phyloP scores from a whole-genome alignment of 2,113 vertebrate species.

The Bos taurus region DNA sequence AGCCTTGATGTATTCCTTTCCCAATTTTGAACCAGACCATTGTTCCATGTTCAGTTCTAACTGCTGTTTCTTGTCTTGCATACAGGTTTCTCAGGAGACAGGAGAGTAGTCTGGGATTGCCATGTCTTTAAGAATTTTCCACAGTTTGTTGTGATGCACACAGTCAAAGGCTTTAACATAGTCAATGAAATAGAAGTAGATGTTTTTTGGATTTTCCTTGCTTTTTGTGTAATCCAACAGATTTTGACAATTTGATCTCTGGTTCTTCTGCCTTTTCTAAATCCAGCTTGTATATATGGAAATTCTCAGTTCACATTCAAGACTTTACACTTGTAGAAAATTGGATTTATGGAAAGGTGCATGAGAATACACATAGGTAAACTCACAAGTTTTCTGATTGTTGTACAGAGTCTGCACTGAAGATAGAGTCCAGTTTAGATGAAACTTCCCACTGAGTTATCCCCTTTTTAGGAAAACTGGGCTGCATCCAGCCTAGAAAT shows the following conservation, averaged over 20 bases:
- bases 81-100: neutral
- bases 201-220: neutral
- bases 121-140: neutral
- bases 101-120: neutral
- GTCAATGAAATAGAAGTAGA: neutral
- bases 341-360: neutral
- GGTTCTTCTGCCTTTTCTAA: neutral
- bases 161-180: neutral
- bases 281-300: neutral
- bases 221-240: neutral
- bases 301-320: neutral
- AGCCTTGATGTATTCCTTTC: neutral
- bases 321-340: neutral
- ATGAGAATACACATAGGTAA: neutral
- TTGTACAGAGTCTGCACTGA: neutral
- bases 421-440: neutral
- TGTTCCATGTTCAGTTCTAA: neutral
- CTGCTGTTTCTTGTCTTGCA: neutral
- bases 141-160: neutral
- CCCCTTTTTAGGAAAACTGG: neutral
- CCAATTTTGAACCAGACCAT: neutral
- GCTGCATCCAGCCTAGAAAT: neutral
- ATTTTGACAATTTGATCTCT: neutral
- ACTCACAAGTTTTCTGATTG: neutral
- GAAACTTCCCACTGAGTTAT: neutral